Evolutionary conservation across 1,140 invertebrate species (phyloP).

Genomic region (Oryctes rhinoceros): DNA sequence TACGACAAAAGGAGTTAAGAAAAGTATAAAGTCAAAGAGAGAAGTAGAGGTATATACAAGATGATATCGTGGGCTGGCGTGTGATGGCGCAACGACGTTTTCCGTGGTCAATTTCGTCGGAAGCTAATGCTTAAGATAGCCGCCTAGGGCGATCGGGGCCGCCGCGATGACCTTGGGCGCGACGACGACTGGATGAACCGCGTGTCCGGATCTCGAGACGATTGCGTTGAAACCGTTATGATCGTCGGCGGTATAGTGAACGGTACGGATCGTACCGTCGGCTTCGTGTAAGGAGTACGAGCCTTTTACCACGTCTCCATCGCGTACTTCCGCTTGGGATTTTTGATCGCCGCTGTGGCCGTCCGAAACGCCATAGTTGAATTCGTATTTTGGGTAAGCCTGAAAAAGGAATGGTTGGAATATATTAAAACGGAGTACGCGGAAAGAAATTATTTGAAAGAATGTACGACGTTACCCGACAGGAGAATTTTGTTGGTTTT

Average conservation of each 20-base stretch:
- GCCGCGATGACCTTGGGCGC: slow-evolving; percentile 3
- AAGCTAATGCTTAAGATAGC: slow-evolving; percentile 30
- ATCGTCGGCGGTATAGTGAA: slow-evolving; percentile 63
- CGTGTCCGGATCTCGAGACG: slow-evolving; percentile 59
- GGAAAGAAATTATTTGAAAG: too few relatives aligned
- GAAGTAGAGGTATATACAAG: slow-evolving; percentile 29
- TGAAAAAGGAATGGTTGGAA: slow-evolving; percentile 45
- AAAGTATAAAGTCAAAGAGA: not conserved
- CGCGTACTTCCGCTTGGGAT: slow-evolving; percentile 64
- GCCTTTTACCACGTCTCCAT: slow-evolving; percentile 60
- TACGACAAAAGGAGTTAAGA: too few relatives aligned
- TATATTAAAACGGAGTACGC: too few relatives aligned
- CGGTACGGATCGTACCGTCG: slow-evolving; percentile 63
- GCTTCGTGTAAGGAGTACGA: slow-evolving; percentile 54
- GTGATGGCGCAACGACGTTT: not conserved
- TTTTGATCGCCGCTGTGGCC: slow-evolving; percentile 65
- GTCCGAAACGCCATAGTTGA: slow-evolving; percentile 66
- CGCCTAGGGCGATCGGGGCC: slow-evolving; percentile 30
- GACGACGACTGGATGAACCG: slow-evolving; percentile 8
- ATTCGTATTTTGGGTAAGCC: slow-evolving; percentile 65
- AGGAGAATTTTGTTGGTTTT: too few relatives aligned
- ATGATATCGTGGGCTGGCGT: slow-evolving; percentile 3
- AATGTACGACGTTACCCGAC: too few relatives aligned
- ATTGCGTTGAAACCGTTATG: slow-evolving; percentile 63
- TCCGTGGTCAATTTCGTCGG: not conserved